Evolutionary conservation across 2,113 vertebrate genomes (phyloP), one percentile per base, ranked within the genome.

Genomic region (Meriones unguiculatus): DNA sequence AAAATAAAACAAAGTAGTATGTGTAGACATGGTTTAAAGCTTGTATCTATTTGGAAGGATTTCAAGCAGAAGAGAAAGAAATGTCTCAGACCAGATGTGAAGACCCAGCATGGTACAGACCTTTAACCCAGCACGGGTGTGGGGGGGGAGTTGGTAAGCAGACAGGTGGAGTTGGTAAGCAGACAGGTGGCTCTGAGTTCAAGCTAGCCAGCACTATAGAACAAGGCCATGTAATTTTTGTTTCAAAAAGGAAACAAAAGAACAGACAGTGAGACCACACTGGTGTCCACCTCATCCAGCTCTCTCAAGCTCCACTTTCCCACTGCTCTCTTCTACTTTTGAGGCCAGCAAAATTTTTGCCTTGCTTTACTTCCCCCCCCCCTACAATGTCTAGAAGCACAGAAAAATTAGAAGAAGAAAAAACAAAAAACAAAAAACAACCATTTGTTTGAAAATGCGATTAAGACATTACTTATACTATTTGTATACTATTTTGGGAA

Each of bases 341-440:
- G 25, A 96, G 91, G 24, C 30, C 41, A 81, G 85, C 46, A 87
- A 91, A 77, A 94, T 2, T 65, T 41, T 46, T 65, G 65, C 14
- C 87, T 91, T 90, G 50, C 32, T 73, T 90, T 92, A 8, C n/a
- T 73, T 38, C 38, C 69, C 69, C 35, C 69, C 84, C 65, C 78
- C 90, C 90, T 41, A 90, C 38, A 59, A 86, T 70, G n/a, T 89
- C 94, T 77, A 95, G 32, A 75, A 57, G 87, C n/a, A 32, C 38
- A 89, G 72, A 32, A 32, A 82, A 86, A 91, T 41, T n/a, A n/a
- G 17, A 72, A n/a, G 35, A 10, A 41, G 75, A 25, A 14, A 30
- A 15, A 3, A 46, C 54, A 57, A 57, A 57, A 57, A 57, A 10
- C 54, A 89, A 87, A 32, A 52, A 14, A 13, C 32, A 54, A 7